Base-by-base conservation (phyloP, 2,797 vertebrate species). In the Pogonophryne albipinna region DNA sequence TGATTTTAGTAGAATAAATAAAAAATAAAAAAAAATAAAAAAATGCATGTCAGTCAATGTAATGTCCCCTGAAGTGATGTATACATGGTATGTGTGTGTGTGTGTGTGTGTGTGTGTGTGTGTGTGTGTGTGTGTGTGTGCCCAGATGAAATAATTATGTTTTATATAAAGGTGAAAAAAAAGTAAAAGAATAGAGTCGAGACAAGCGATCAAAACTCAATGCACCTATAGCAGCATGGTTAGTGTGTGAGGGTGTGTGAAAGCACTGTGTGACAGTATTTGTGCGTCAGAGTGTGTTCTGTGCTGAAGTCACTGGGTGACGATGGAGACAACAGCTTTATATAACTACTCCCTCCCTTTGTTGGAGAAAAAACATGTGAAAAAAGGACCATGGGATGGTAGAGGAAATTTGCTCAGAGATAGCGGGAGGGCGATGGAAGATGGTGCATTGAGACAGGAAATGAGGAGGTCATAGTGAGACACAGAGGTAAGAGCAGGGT, bases 281-380 rank as follows among this genome's bases (percentile, higher is more conserved):
- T 31, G 70, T 69, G 80, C 70, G 58, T 74, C 74, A 53, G 63
- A 73, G 73, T 47, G 70, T 14, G 46, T 83, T 50, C 60, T 53
- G 64, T 15, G 20, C 57, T 65, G 78, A 59, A 74, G 74, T 85
- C 60, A 74, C 56, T 60, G 64, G 58, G 80, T 80, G 83, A 76
- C 66, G 73, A 81, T 68, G 70, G 55, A 74, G 76, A 78, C 81
- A 85, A 87, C 83, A 75, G 82, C 74, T 87, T 89, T 89, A 84
- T 76, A 13, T 88, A 87, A 89, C 80, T 47, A 55, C 72, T 67
- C 70, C n/a, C 84, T 82, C 73, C 65, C 75, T 75, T 73, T 66
- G 49, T 64, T 67, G 59, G 69, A n/a, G 71, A 51, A 74, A n/a
- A 34, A 68, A 66, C 52, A 77, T 15, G 61, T 55, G 52, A 74